These are phyloP conservation scores for Zaprionus tsacasi DNA, from an alignment of 1,140 invertebrate genomes.

Conservation along the genomic window DNA sequence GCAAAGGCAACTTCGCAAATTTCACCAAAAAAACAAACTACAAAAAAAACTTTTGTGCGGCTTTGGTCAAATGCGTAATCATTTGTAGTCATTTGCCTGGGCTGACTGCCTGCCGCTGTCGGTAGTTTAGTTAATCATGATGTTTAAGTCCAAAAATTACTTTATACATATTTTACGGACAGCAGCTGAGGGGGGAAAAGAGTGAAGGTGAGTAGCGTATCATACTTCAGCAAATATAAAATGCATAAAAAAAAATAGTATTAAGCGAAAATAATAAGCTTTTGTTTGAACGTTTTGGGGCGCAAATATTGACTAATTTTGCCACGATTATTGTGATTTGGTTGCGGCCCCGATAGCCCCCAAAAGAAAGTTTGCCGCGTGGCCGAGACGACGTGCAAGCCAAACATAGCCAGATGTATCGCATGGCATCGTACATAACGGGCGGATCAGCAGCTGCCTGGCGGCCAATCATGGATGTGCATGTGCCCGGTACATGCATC, in stretches of 20 bases:
- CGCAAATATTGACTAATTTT: slow-evolving; percentile 82
- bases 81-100: slow-evolving; percentile 73
- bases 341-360: slow-evolving; percentile 37
- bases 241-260: slow-evolving; percentile 45
- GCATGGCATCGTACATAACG: slow-evolving; percentile 56
- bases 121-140: slow-evolving; percentile 74
- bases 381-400: slow-evolving; percentile 18
- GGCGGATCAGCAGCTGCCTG: slow-evolving; percentile 45
- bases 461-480: slow-evolving; percentile 75
- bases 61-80: slow-evolving; percentile 66
- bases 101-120: slow-evolving; percentile 28
- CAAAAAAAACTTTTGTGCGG: slow-evolving; percentile 35
- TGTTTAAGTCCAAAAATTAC: slow-evolving; percentile 79
- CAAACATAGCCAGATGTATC: slow-evolving; percentile 5
- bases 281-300: slow-evolving; percentile 69
- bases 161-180: slow-evolving; percentile 64
- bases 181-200: slow-evolving; percentile 1
- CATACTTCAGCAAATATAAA: slow-evolving; percentile 11
- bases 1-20: slow-evolving; percentile 44
- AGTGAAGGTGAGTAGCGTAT: not conserved
- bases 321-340: slow-evolving; percentile 81
- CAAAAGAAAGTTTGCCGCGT: slow-evolving; percentile 65
- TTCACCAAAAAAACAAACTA: slow-evolving; percentile 36
- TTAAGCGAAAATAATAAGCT: slow-evolving; percentile 78
- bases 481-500: slow-evolving; percentile 70